These are phyloP conservation scores for Hypomesus transpacificus DNA, from an alignment of 2,113 vertebrate genomes.

Conservation along the genomic window DNA sequence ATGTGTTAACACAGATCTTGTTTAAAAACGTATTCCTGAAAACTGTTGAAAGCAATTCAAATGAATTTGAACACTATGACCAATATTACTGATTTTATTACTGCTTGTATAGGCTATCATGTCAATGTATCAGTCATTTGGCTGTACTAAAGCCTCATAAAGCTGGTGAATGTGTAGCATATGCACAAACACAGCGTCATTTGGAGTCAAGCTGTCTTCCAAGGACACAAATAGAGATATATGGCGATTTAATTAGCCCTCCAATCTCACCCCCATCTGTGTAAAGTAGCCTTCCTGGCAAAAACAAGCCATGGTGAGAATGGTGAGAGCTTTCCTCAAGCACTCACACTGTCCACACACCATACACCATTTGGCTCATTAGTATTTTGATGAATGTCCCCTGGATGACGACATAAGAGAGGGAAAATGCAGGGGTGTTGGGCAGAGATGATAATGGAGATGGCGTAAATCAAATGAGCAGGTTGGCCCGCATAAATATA, in stretches of 20 bases:
- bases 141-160: too few species aligned
- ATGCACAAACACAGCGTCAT: not conserved
- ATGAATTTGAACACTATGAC: too few species aligned
- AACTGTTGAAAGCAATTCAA: too few species aligned
- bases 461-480: not conserved
- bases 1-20: too few species aligned
- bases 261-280: constrained; percentile 5
- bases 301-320: not conserved
- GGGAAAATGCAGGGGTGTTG: not conserved
- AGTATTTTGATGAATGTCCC: not conserved
- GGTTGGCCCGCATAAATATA: not conserved
- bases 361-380: not conserved
- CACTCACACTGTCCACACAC: too few species aligned
- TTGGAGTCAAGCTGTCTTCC: not conserved
- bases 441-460: not conserved
- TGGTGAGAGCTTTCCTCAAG: not conserved
- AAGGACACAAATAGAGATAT: constrained; percentile 8
- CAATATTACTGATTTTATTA: too few species aligned
- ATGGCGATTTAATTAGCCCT: constrained; percentile 2
- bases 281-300: not conserved
- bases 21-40: too few species aligned
- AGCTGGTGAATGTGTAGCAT: too few species aligned
- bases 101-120: too few species aligned
- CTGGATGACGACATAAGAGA: not conserved
- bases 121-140: too few species aligned